phyloP scores from a whole-genome alignment of 1,140 invertebrate genomes.

The Aporrectodea caliginosa region DNA sequence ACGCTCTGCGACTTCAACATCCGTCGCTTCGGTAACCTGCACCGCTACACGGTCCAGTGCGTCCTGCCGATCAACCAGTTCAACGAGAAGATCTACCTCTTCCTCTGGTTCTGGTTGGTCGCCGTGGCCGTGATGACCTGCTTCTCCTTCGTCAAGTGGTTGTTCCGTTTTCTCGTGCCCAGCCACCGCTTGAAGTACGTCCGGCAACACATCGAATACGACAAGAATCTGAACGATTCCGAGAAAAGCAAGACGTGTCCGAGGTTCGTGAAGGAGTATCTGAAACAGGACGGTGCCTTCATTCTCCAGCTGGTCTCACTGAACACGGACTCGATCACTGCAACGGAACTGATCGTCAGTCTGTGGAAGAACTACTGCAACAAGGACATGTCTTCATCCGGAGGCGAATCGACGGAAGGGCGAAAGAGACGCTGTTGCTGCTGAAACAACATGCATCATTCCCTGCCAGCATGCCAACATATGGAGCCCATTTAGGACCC shows the following conservation, averaged over 20 bases:
- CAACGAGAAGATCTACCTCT: conserved; percentile 61
- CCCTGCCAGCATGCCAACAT: too few species aligned
- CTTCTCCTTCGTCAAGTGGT: conserved; percentile 40
- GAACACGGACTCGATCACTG: conserved; percentile 51
- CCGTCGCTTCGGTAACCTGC: conserved; percentile 56
- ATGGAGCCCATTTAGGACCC: too few species aligned
- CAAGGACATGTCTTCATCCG: not conserved
- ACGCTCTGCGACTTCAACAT: conserved; percentile 53
- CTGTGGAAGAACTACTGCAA: conserved; percentile 14
- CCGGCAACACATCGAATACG: conserved; percentile 10
- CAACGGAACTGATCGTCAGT: conserved; percentile 40
- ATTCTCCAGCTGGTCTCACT: conserved; percentile 33
- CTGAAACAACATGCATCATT: too few species aligned
- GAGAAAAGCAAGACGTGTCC: not conserved
- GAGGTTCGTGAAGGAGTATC: conserved; percentile 25
- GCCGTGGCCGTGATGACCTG: conserved; percentile 54
- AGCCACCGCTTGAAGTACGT: conserved; percentile 9
- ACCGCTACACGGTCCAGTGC: conserved; percentile 60
- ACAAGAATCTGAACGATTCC: not conserved
- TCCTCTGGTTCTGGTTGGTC: conserved; percentile 61
- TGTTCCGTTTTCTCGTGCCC: conserved; percentile 47
- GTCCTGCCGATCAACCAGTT: conserved; percentile 61
- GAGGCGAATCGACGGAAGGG: not conserved
- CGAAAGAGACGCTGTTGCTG: not conserved
- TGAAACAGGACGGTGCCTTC: conserved; percentile 36